These are phyloP conservation scores for Gobio gobio DNA, from an alignment of 2,113 vertebrate genomes.

Conservation along the genomic window DNA sequence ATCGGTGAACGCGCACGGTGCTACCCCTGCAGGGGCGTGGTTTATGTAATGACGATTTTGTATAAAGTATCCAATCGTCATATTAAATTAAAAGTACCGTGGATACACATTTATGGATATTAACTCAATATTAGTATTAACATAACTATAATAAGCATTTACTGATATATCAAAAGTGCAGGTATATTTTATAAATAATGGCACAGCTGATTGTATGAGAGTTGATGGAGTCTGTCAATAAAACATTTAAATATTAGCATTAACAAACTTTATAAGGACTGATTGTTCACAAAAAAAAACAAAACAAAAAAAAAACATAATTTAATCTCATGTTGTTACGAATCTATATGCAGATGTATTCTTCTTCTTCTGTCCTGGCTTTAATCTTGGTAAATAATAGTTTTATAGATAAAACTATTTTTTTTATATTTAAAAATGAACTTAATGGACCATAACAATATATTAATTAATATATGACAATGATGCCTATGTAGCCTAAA, in stretches of 20 bases:
- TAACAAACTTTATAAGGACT: not conserved
- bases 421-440: not conserved
- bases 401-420: not conserved
- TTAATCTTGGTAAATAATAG: not conserved
- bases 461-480: not conserved
- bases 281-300: not conserved
- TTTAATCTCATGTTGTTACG: not conserved
- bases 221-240: not conserved
- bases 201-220: not conserved
- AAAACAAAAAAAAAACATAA: not conserved
- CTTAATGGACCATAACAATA: not conserved
- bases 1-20: conserved; percentile 25
- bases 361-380: not conserved
- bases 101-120: not conserved
- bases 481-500: not conserved
- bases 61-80: not conserved
- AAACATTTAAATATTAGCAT: not conserved
- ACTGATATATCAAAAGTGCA: not conserved
- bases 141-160: not conserved
- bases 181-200: not conserved
- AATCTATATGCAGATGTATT: not conserved
- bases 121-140: not conserved
- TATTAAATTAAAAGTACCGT: not conserved
- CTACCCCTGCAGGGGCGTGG: conserved; percentile 40
- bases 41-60: conserved; percentile 45